phyloP scores from a whole-genome alignment of 1,140 invertebrate species.

The Aphis craccivora region DNA sequence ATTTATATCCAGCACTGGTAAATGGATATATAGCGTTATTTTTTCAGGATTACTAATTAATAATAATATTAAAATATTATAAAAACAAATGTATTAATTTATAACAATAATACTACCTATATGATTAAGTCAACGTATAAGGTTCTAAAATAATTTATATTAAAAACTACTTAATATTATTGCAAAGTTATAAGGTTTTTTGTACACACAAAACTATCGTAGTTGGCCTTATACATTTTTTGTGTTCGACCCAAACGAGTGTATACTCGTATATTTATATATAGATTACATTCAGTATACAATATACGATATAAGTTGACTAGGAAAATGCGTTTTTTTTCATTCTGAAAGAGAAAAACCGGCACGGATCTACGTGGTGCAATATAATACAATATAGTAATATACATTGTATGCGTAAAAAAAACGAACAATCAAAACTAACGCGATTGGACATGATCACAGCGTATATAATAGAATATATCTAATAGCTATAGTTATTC shows the following conservation, averaged over 20 bases:
- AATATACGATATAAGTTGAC: not conserved
- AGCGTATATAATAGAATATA: not conserved
- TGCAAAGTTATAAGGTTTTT: not conserved
- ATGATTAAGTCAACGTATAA: not conserved
- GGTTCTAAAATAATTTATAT: slow-evolving; percentile 1
- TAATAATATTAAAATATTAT: not conserved
- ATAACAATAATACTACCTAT: not conserved
- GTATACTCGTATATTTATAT: not conserved
- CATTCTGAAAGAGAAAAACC: not conserved
- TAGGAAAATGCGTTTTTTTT: not conserved
- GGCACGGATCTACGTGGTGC: not conserved
- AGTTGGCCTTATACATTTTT: not conserved
- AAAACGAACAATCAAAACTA: not conserved
- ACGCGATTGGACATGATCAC: not conserved
- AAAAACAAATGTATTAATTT: not conserved
- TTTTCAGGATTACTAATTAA: not conserved
- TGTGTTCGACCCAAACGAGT: not conserved
- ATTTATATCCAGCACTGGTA: not conserved
- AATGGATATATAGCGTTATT: not conserved
- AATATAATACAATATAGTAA: too few species aligned
- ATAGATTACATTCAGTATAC: not conserved
- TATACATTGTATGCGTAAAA: not conserved
- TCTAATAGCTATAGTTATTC: not conserved
- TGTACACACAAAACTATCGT: not conserved
- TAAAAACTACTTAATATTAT: not conserved